Conservation (phyloP, 2,113 vertebrate genomes). For the Ifrita kowaldi region DNA sequence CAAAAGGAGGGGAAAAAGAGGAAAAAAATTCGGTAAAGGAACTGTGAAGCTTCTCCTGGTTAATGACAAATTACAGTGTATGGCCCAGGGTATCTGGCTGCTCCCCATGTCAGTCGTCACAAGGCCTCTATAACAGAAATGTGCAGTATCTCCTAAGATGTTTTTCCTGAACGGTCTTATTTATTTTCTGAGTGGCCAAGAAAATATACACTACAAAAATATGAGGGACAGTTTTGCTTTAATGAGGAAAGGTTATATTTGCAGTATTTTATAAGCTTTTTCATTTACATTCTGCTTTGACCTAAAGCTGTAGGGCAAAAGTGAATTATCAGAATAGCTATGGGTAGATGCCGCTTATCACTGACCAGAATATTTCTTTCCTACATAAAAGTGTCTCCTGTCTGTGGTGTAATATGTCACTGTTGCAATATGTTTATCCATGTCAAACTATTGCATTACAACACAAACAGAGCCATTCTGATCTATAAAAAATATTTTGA, state of each 20-base stretch:
- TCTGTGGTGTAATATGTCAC: constrained; percentile 30
- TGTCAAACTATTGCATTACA: constrained; percentile 48
- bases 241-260: not conserved
- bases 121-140: not conserved
- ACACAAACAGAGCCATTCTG: constrained; percentile 29
- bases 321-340: not conserved
- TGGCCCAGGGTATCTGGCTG: not conserved
- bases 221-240: not conserved
- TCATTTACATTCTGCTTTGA: not conserved
- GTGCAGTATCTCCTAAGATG: not conserved
- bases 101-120: not conserved
- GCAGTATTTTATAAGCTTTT: not conserved
- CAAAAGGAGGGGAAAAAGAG: not conserved
- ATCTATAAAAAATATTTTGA: constrained; percentile 16
- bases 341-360: not conserved
- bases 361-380: not conserved
- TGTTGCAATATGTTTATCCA: constrained; percentile 32
- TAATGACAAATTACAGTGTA: not conserved
- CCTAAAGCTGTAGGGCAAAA: not conserved
- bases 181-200: not conserved
- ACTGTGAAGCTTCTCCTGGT: not conserved
- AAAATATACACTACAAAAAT: not conserved
- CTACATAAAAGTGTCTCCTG: constrained; percentile 7
- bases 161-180: not conserved
- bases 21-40: not conserved